Percentiles rank a stretch among this genome's conserved stretches.
phyloP scores from a whole-genome alignment of 2,888 invertebrate genomes.

The Pollenia angustigena region DNA sequence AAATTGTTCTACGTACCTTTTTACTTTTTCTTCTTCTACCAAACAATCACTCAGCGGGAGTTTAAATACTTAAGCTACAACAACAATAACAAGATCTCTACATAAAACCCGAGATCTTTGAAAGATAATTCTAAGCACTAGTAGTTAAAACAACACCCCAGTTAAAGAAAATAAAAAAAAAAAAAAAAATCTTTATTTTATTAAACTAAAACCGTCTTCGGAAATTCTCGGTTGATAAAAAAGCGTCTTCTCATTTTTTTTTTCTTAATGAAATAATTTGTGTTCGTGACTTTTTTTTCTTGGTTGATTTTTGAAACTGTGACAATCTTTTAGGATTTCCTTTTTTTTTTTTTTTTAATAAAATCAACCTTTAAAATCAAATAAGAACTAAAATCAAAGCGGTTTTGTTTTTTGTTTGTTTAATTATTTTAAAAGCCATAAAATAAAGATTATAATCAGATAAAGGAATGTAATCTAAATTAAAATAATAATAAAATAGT shows the following conservation, averaged over 20 bases:
- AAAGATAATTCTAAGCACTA: not conserved
- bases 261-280: conserved; percentile 15
- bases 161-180: not conserved
- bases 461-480: conserved; percentile 2
- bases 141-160: conserved; percentile 15
- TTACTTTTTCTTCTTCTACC: not conserved
- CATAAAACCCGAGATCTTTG: conserved; percentile 33
- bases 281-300: not conserved
- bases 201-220: not conserved
- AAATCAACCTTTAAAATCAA: conserved; percentile 17
- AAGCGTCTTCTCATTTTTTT: not conserved
- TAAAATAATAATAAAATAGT: conserved; percentile 9
- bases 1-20: conserved; percentile 35
- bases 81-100: not conserved
- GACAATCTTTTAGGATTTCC: conserved; percentile 37
- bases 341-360: not conserved
- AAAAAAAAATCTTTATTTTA: not conserved
- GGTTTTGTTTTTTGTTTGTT: not conserved
- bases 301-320: conserved; percentile 11
- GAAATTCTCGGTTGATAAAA: not conserved
- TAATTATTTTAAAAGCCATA: conserved; percentile 14
- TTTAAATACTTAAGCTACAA: not conserved
- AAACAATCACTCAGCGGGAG: not conserved
- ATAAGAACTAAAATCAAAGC: conserved; percentile 17
- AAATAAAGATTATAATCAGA: conserved; percentile 52